Percentiles rank a stretch among this genome's conserved stretches.
Evolutionary conservation across 2,113 vertebrate species (phyloP).

Genomic region (Brachyistius frenatus): DNA sequence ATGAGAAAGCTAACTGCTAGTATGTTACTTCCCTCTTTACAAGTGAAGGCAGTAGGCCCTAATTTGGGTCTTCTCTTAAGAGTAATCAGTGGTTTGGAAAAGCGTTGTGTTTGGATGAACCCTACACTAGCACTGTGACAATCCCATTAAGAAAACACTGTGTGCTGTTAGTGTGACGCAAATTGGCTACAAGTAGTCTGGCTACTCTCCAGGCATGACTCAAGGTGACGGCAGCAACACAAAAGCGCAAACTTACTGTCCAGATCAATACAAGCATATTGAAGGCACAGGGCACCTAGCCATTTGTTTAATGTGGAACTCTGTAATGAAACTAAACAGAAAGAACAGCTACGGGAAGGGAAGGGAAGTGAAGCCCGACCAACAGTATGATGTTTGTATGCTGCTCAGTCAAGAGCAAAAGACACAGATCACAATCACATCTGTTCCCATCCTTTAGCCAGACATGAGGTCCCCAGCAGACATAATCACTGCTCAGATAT

Average conservation of each 20-base stretch:
- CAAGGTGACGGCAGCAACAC: conserved; percentile 80
- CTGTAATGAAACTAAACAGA: conserved; percentile 62
- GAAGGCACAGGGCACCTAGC: conserved; percentile 46
- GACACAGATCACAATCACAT: conserved; percentile 44
- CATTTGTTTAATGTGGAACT: conserved; percentile 67
- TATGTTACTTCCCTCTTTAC: conserved; percentile 49
- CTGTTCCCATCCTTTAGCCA: conserved; percentile 43
- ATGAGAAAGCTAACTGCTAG: conserved; percentile 57
- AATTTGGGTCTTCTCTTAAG: conserved; percentile 57
- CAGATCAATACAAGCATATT: conserved; percentile 74
- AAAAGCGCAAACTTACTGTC: conserved; percentile 71
- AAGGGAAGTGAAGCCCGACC: conserved; percentile 13
- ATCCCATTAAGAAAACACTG: conserved; percentile 82
- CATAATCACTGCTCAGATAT: conserved; percentile 50
- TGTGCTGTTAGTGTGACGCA: conserved; percentile 78
- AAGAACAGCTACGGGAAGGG: conserved; percentile 17
- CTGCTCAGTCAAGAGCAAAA: conserved; percentile 55
- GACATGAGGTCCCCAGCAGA: conserved; percentile 42
- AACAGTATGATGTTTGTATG: conserved; percentile 16
- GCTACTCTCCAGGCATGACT: conserved; percentile 80
- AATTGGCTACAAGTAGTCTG: conserved; percentile 81
- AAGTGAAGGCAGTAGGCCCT: conserved; percentile 51
- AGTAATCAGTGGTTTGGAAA: conserved; percentile 77
- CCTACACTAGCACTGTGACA: conserved; percentile 75
- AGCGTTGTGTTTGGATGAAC: conserved; percentile 71